Conservation (phyloP, 2,797 vertebrate genomes). For the Picus viridis region DNA sequence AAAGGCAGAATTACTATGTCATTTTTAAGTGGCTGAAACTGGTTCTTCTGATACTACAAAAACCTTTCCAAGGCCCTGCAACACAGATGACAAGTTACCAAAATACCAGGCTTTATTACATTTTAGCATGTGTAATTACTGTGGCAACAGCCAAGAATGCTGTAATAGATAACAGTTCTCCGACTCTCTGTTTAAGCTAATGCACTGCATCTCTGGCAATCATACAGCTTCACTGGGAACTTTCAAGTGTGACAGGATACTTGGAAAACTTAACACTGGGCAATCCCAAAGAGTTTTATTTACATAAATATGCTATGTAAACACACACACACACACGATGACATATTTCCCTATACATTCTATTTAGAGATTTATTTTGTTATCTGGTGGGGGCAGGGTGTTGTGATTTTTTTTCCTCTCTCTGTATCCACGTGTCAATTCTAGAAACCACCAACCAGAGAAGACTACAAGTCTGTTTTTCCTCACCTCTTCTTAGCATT, state of each 20-base stretch:
- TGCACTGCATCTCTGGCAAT: background rate
- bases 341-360: background rate
- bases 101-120: background rate
- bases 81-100: background rate
- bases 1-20: background rate
- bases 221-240: background rate
- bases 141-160: background rate
- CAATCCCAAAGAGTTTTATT: background rate
- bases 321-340: fast-evolving
- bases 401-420: background rate
- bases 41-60: background rate
- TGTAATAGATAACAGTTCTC: background rate
- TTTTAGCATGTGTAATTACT: background rate
- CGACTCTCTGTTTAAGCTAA: background rate
- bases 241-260: background rate
- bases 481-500: background rate
- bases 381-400: no score
- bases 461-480: background rate
- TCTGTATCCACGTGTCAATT: background rate
- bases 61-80: background rate
- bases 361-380: background rate
- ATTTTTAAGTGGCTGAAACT: background rate
- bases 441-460: background rate
- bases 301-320: background rate
- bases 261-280: background rate